Evolutionary conservation across 1,140 invertebrate species (phyloP), one percentile per base, ranked within the genome.

Genomic region (Polypedilum pembai): DNA sequence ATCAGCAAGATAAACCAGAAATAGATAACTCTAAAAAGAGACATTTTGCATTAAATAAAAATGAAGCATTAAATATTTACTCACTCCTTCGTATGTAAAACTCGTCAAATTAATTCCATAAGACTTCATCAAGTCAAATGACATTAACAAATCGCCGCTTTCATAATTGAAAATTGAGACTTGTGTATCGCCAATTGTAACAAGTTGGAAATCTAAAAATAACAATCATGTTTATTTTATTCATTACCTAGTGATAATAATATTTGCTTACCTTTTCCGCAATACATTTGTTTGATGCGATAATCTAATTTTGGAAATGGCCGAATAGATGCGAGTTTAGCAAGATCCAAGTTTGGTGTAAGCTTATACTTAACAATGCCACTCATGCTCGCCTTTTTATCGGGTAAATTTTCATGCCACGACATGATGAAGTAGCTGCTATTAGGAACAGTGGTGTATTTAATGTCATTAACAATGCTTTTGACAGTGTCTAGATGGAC

Each of bases 151-250:
- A 69, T 69, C 65, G 12, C 65, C 65, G 12, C 17, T n/a, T 18
- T 69, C 65, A 69, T 69, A 69, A 20, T 69, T 69, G 20, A 69
- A 69, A 20, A 69, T 69, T 69, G 65, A 69, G 17, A 69, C 20
- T 18, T 69, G 65, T 8, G 65, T 20, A 69, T 69, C 65, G 4
- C 65, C 65, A 18, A 20, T 7, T 1, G 65, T 69, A 7, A 69
- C 8, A 7, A 69, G 20, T 69, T 69, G 65, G 4, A 18, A 21
- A 20, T 21, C 65, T 69, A 69, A 69, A 69, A 18, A 69, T 20
- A 69, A 18, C 45, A 56, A 56, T 15, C 45, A 56, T 56, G 45
- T 56, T 56, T 4, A 56, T 56, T 33, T 33, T 33, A 33, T 33
- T 56, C n/a, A n/a, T n/a, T 56, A 56, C 45, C 8, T 3, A 56